Evolutionary conservation across 2,797 vertebrate genomes (phyloP), one percentile per base, ranked within the genome.

Genomic region (Mormyrus hasselquistii): DNA sequence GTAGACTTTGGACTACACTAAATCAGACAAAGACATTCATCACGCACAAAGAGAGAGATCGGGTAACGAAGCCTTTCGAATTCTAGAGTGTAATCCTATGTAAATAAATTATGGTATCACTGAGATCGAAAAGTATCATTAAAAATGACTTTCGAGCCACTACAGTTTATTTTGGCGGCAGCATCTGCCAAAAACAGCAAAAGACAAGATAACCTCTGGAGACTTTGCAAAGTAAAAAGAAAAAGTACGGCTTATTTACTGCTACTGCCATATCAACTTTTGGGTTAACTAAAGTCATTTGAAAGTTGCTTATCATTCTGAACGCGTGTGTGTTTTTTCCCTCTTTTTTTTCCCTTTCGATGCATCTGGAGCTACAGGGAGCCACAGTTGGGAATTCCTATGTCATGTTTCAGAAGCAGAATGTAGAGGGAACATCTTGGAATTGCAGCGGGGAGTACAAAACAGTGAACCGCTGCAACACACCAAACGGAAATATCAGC

Each of bases 321-420:
- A 52, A 52, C 10, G 9, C 3, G 38, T 44, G 53, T 76, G 12
- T 14, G 50, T 22, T n/a, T 57, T 55, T 82, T 82, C 3, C 0
- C 10, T 3, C 38, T 79, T n/a, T 82, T 86, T 52, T 34, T 16
- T 0, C 84, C 25, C 49, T 82, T 82, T 47, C 41, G 76, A 82
- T 47, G 76, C 41, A 82, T 82, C 76, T 82, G 76, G 41, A 82
- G 76, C 76, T 87, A 59, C 84, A 29, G 49, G 82, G 22, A 57
- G 12, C 25, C 44, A 86, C 19, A 57, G 55, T 29, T 88, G 19
- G n/a, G 10, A 19, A 88, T 84, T 88, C 6, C 25, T 9, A 29
- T 82, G 52, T 62, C 52, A 83, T 59, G 52, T 82, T 65, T 88
- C 82, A 49, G 87, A 88, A 49, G 87, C 73, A 65, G 89, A 57